Base-by-base conservation (phyloP, 2,797 vertebrate species). In the Furcifer pardalis region DNA sequence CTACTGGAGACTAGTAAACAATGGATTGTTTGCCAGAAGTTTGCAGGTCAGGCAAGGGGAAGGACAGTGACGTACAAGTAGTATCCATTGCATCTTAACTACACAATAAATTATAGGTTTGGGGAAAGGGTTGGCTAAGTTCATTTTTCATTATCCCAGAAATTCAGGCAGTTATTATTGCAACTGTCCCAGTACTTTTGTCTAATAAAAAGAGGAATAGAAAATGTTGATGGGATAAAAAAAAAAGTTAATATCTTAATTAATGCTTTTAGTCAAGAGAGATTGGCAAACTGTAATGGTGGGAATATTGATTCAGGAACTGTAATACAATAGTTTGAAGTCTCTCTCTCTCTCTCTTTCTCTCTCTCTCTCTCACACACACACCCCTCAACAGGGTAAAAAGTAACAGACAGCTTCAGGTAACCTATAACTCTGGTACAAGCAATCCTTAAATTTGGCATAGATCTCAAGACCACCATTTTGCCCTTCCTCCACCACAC, bases 211-310 rank as follows among this genome's bases (percentile, higher is more conserved):
- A 83, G 87, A 83, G 86, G 86, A 89, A 89, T 73, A 60, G 90
- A 91, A 93, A 77, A 76, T 92, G 89, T 87, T 93, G 92, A 93
- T 93, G 90, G 90, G 91, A 91, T 94, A 91, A 91, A 91, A n/a
- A n/a, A n/a, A 93, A 92, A 94, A 91, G 90, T 93, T 94, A 88
- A 89, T 75, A 83, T 90, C 88, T 90, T 92, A 93, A 93, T 88
- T 92, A 93, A 92, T 90, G 86, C 89, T 91, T 94, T 94, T 92
- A 94, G 89, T 85, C 86, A 91, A 90, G 85, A 91, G 79, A 89
- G 88, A 87, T 84, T 60, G 82, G 60, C 66, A 75, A n/a, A 37
- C 60, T 44, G 65, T 69, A 83, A 84, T 72, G 80, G 85, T 79
- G 87, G 88, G 91, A 91, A 91, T 68, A 40, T 90, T 93, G 89